Conservation (phyloP, 2,113 vertebrate genomes). For the Ophthalmolycus amberensis region DNA sequence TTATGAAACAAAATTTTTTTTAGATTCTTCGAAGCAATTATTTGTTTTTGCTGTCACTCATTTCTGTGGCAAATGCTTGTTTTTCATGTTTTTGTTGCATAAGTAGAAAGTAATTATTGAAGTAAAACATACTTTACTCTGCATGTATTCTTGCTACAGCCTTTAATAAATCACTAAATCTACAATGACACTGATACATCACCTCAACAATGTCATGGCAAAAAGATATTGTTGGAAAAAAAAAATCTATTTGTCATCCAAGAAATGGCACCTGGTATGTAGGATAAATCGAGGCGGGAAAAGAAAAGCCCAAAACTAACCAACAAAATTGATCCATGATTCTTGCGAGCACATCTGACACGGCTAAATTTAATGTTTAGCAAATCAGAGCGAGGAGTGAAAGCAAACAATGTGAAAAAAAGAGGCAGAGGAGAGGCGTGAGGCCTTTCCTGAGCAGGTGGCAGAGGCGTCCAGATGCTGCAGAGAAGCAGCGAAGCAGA, state of each 20-base stretch:
- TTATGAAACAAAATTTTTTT: neutral
- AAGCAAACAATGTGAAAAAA: constrained; percentile 60
- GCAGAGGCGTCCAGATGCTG: constrained; percentile 65
- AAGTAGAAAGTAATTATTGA: neutral
- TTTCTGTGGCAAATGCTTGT: neutral
- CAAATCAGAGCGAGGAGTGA: constrained; percentile 17
- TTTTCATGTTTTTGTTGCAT: neutral
- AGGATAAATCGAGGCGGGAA: neutral
- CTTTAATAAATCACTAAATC: constrained; percentile 31
- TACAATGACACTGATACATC: constrained; percentile 33
- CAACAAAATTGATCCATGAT: constrained; percentile 50
- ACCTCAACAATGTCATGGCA: neutral
- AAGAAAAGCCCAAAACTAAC: constrained; percentile 20
- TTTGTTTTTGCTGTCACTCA: neutral
- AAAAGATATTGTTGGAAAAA: neutral
- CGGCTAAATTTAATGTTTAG: constrained; percentile 43
- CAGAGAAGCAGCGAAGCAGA: constrained; percentile 60
- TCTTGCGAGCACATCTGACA: constrained; percentile 38
- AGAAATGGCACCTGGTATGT: neutral
- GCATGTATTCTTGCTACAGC: neutral
- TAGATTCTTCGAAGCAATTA: neutral
- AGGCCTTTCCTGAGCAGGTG: constrained; percentile 68
- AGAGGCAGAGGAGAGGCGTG: constrained; percentile 48
- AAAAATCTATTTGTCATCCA: constrained; percentile 7
- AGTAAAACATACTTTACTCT: neutral